Conservation (phyloP, 1,140 invertebrate genomes). For the Parapsyche elsis region DNA sequence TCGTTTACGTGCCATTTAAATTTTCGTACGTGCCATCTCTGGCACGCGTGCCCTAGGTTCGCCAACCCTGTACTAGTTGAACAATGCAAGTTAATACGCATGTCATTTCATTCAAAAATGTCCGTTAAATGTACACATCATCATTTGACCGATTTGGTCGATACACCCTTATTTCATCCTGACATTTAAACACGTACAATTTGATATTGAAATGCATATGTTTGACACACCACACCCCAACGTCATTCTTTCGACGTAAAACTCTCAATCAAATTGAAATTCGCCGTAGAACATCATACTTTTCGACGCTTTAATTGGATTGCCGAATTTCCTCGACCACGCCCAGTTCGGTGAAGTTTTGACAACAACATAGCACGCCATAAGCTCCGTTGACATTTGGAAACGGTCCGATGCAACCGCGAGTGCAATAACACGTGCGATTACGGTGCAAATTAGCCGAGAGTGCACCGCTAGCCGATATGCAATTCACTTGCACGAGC, state of each 20-base stretch:
- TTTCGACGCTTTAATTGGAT: not conserved
- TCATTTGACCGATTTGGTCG: not conserved
- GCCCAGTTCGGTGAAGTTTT: too few relatives aligned
- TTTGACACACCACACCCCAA: not conserved
- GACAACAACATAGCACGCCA: not conserved
- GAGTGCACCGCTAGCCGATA: not conserved
- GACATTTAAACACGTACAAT: not conserved
- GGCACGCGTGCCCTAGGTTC: too few relatives aligned
- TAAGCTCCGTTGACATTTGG: not conserved
- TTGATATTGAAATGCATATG: conserved; percentile 40
- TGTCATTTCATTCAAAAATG: too few relatives aligned
- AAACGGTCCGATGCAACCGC: conserved; percentile 12
- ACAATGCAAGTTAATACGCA: too few relatives aligned
- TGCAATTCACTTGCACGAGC: not conserved
- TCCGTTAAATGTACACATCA: too few relatives aligned
- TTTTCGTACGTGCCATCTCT: too few relatives aligned
- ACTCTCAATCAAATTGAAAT: not conserved
- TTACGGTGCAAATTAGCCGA: not conserved
- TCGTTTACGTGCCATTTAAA: too few relatives aligned
- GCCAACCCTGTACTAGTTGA: too few relatives aligned
- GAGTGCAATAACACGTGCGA: not conserved
- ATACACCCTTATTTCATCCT: not conserved
- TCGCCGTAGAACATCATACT: not conserved
- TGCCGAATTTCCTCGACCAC: not conserved
- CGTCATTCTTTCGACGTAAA: not conserved